A percentile compares a stretch with the other conserved stretches of the same genome.
These are phyloP conservation scores for Calyptomena viridis DNA, from an alignment of 2,113 vertebrate species.

Conservation along the genomic window DNA sequence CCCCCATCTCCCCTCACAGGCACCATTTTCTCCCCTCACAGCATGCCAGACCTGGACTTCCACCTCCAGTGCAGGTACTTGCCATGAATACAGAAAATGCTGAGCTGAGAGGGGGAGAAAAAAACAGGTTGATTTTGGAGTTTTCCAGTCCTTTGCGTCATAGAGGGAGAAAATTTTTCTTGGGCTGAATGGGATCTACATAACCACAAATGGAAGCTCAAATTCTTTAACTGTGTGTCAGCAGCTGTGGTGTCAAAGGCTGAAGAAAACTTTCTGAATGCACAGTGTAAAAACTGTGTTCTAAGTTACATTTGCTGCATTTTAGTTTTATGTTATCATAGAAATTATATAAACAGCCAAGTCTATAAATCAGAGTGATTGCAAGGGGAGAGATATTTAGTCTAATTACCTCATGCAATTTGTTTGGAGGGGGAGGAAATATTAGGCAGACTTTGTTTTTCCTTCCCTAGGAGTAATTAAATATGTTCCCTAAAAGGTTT, in stretches of 20 bases:
- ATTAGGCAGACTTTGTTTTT: background rate
- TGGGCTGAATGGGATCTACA: background rate
- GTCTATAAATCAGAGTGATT: background rate
- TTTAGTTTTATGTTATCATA: background rate
- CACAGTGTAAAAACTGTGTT: background rate
- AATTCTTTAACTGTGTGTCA: too few species aligned
- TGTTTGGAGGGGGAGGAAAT: background rate
- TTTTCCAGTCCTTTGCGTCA: background rate
- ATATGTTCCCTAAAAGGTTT: background rate
- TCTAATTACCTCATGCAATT: background rate
- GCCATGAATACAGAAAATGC: background rate
- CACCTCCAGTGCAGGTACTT: background rate
- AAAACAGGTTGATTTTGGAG: background rate
- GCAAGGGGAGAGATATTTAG: background rate
- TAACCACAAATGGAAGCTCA: too few species aligned
- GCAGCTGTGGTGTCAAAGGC: background rate
- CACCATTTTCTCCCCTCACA: too few species aligned
- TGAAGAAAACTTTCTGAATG: background rate
- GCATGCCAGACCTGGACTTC: background rate
- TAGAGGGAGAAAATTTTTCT: background rate
- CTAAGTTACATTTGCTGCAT: background rate
- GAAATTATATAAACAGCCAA: background rate
- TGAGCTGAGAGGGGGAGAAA: fast-evolving
- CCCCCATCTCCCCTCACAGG: background rate
- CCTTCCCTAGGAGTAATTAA: background rate